Evolutionary conservation across 2,888 invertebrate species (phyloP).

Genomic region (Embidobia sp.): DNA sequence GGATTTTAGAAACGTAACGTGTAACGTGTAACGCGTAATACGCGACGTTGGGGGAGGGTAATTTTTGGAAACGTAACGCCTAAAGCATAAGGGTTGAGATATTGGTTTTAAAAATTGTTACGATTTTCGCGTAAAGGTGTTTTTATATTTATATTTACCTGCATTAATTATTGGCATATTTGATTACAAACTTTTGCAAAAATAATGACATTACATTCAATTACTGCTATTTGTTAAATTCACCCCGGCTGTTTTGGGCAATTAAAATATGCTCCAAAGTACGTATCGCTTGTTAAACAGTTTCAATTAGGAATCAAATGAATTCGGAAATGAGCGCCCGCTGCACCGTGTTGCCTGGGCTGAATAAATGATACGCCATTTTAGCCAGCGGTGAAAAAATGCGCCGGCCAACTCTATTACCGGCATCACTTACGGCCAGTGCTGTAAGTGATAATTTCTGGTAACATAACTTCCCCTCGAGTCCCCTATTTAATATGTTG

Average conservation of each 20-base stretch:
- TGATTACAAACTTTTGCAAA: conserved; percentile 34
- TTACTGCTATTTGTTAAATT: conserved; percentile 34
- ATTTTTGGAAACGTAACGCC: too few species aligned
- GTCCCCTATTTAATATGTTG: conserved; percentile 28
- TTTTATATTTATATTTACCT: conserved; percentile 12
- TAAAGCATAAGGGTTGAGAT: too few species aligned
- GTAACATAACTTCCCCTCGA: conserved; percentile 13
- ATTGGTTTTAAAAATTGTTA: too few species aligned
- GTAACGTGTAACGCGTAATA: too few species aligned
- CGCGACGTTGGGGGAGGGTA: too few species aligned
- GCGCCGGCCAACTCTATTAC: conserved; percentile 33
- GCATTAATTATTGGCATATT: conserved; percentile 43
- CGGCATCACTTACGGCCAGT: conserved; percentile 38
- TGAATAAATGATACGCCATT: conserved; percentile 50
- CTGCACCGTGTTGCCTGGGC: conserved; percentile 50
- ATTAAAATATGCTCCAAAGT: conserved; percentile 43
- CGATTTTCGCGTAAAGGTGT: too few species aligned
- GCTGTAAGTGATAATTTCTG: conserved; percentile 38
- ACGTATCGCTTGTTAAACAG: conserved; percentile 53
- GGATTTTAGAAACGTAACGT: too few species aligned
- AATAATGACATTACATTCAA: conserved; percentile 42
- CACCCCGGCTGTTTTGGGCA: conserved; percentile 29
- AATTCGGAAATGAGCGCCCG: conserved; percentile 76
- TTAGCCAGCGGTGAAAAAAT: conserved; percentile 37
- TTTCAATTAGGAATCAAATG: conserved; percentile 73